Evolutionary conservation across 1,140 invertebrate species (phyloP), one percentile per base, ranked within the genome.

Genomic region (Drosophila novamexicana): DNA sequence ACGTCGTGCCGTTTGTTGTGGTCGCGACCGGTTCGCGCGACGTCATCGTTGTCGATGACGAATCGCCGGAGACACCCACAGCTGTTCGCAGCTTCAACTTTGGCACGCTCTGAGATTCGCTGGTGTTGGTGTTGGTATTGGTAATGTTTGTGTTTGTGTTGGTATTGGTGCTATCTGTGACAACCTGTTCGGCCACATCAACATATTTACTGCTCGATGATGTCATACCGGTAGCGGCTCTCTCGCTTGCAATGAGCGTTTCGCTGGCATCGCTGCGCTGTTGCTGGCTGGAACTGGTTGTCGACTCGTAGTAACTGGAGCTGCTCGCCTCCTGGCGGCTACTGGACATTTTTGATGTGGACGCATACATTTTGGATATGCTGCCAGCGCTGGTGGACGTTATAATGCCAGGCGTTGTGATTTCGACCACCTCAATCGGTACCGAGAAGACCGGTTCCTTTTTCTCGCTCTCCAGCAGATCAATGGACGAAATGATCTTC

Each of bases 161-260:
- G 42, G 7, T 73, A 54, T 62, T 66, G 63, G 53, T 78, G 63
- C 74, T 80, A 47, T 63, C 75, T 52, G 53, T 66, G 77, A 75
- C 85, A 90, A 84, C 88, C 88, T 84, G 82, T 74, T 74, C 61
- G 69, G 68, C 53, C 16, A 61, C 65, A 71, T 72, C 57, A 22
- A 59, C 39, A 63, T 49, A 71, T 80, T 88, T 90, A 62, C 63
- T 90, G 64, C 22, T 78, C 69, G 74, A 91, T 91, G 90, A 91
- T 91, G 90, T 91, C 90, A 91, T 91, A 84, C 88, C 85, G 83
- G 82, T 81, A 90, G 88, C 89, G 63, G 77, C 77, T 84, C 84
- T 84, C 84, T 89, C 84, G 75, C 84, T 88, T 52, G 69, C 77
- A 75, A 88, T 89, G 53, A 88, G 79, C 79, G 67, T 89, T 75